These are phyloP conservation scores for Acanthurus leucopareius DNA, from an alignment of 2,797 vertebrate genomes.

Conservation along the genomic window DNA sequence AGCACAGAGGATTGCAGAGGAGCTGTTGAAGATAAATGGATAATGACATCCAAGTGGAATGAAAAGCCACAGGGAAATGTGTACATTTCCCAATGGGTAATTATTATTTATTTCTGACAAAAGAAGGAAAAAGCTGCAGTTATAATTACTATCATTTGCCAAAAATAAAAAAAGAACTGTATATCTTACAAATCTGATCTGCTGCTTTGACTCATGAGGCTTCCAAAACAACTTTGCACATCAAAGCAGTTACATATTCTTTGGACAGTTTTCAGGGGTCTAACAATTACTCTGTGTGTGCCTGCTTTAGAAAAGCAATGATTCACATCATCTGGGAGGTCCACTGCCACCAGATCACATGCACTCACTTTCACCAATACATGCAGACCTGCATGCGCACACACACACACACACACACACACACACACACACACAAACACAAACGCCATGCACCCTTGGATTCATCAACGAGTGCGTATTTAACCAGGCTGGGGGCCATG, in stretches of 20 bases:
- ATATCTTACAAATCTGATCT: neutral
- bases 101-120: neutral
- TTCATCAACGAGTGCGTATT: constrained; percentile 74
- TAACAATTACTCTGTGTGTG: constrained; percentile 47
- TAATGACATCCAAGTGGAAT: constrained; percentile 30
- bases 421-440: constrained; percentile 6
- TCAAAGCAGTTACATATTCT: neutral
- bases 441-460: constrained; percentile 37
- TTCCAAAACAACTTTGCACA: neutral
- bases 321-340: constrained; percentile 59
- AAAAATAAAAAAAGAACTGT: neutral
- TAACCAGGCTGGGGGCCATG: constrained; percentile 66
- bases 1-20: constrained; percentile 41
- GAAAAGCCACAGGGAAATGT: constrained; percentile 13
- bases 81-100: constrained; percentile 1
- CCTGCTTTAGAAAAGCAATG: constrained; percentile 49
- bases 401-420: neutral
- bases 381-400: constrained; percentile 27
- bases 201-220: neutral
- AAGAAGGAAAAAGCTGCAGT: neutral
- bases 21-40: constrained; percentile 48
- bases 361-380: constrained; percentile 15
- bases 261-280: neutral
- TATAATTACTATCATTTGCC: neutral
- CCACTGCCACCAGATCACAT: constrained; percentile 25